Base-by-base conservation (phyloP, 2,888 invertebrate genomes). In the Lypha dubia region DNA sequence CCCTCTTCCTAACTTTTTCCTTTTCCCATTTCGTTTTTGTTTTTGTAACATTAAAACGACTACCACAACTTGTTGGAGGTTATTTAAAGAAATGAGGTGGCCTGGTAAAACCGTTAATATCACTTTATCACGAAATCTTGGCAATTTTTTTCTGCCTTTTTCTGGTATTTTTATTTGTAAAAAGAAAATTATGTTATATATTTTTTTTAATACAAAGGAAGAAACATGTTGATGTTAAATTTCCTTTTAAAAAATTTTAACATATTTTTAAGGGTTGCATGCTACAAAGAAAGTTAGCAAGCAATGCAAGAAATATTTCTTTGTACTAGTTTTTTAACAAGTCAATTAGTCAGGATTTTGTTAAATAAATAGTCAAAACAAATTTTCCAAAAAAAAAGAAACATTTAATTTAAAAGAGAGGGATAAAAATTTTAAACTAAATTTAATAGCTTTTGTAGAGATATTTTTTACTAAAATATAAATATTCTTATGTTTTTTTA, bases 61-160 rank as follows among this genome's bases (percentile, higher is more conserved):
- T 79, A 65, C 58, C 74, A 17, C 63, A 83, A 74, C 53, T 74
- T 79, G 74, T 70, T 83, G 67, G 44, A 44, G 58, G 79, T 74
- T 79, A 74, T 58, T 68, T 35, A 51, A 41, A 6, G 20, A 41
- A 44, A 20, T 49, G 22, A 49, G 49, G 53, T 76, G 65, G 58
- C 67, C 67, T 58, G 46, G 20, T 46, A 73, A 84, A 76, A 32
- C 11, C 56, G 49, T 65, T 68, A 84, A 84, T 84, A 76, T 77
- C 62, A 70, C 35, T 84, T 84, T 84, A 77, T 84, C 84, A 84
- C 84, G 84, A 84, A 56, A 84, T 81, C 73, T 73, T 70, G 41
- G 41, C 56, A 58, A 62, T 62, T 46, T 51, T 24, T 20, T 56
- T 24, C 20, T 17, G 13, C 41, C 20, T 7, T 71, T 44, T 58